Evolutionary conservation across 2,797 vertebrate genomes (phyloP).

Genomic region (Gymnodraco acuticeps): DNA sequence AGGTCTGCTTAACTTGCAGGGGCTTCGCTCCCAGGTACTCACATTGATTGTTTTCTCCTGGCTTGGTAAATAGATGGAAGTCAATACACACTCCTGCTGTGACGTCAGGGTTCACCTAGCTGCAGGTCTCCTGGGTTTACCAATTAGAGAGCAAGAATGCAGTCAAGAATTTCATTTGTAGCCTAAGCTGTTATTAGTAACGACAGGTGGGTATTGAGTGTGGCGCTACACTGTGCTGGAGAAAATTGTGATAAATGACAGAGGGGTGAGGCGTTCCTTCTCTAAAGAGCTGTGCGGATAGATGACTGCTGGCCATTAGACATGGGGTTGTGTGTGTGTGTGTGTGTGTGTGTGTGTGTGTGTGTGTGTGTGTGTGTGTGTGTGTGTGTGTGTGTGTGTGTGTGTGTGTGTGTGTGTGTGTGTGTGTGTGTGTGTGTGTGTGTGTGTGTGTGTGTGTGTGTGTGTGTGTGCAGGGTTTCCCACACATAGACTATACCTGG

Average conservation of each 20-base stretch:
- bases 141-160: conserved; percentile 69
- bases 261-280: conserved; percentile 25
- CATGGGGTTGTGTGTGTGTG: background rate
- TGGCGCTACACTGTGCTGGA: conserved; percentile 55
- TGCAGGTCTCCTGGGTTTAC: conserved; percentile 62
- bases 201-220: conserved; percentile 79
- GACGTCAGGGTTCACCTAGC: conserved; percentile 69
- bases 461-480: no score
- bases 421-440: background rate
- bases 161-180: conserved; percentile 68
- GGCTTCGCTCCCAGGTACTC: conserved; percentile 51
- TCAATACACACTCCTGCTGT: conserved; percentile 61
- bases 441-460: conserved; percentile 1
- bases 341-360: conserved; percentile 14
- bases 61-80: conserved; percentile 65
- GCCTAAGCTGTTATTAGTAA: conserved; percentile 75
- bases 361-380: background rate
- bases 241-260: conserved; percentile 82
- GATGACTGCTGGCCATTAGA: conserved; percentile 56
- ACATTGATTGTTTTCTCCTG: conserved; percentile 73
- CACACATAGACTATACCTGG: no score
- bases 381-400: conserved; percentile 7
- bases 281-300: conserved; percentile 51
- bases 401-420: background rate
- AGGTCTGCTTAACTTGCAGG: conserved; percentile 58